Base-by-base conservation (phyloP, 2,888 invertebrate genomes). In the Dryobota labecula region DNA sequence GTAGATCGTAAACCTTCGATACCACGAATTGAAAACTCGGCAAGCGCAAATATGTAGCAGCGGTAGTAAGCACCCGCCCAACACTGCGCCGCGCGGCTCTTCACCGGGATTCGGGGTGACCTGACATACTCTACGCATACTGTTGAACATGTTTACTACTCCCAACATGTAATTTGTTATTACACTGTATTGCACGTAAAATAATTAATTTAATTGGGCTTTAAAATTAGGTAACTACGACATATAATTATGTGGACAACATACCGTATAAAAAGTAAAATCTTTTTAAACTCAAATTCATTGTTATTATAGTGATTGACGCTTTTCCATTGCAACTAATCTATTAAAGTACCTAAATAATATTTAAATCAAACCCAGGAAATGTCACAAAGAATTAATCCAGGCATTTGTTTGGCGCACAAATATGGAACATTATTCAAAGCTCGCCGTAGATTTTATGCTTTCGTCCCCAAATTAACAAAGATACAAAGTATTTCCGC, bases 1-100 rank as follows among this genome's bases (percentile, higher is more conserved):
- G 92, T 90, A 92, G 94, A 94, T 95, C 94, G 94, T 94, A 95
- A 95, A 94, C 93, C 94, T 94, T 90, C 92, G 94, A 94, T 94
- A 95, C 94, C 94, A 87, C 94, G 94, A 93, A 95, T 95, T 94
- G 94, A 94, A 94, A 93, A 92, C 92, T 89, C 90, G 81, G 90
- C 90, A 89, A 90, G 91, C 90, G 90, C 93, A 90, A 93, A 93
- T 93, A 93, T 92, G 92, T 92, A 92, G 88, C 89, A 85, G 84
- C 88, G 88, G 88, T 89, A 91, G 90, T 90, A 86, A 82, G 82
- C 85, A 76, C 86, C 87, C 89, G 84, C 85, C 87, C 87, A 82
- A 84, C 77, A 83, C 71, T 67, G 75, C n/a, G n/a, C n/a, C n/a
- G n/a, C 70, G 74, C 57, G 71, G 73, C 80, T 82, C 54, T 73